Evolutionary conservation across 1,140 invertebrate genomes (phyloP).

Genomic region (Drosophila pseudoananassae): DNA sequence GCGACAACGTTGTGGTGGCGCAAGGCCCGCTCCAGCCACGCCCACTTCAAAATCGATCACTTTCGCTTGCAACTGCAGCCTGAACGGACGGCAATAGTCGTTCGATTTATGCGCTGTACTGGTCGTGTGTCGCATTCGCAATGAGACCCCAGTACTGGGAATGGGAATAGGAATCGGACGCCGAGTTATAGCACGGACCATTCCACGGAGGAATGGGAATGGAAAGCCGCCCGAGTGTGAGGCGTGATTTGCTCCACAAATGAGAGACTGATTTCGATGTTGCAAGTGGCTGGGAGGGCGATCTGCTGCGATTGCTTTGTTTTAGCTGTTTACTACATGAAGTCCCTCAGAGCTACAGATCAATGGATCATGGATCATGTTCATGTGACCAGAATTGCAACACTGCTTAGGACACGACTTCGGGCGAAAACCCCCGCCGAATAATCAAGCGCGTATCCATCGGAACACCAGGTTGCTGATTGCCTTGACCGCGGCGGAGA

Average conservation of each 20-base stretch:
- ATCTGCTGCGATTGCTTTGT: constrained; percentile 22
- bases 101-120: constrained; percentile 36
- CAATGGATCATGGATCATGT: background rate
- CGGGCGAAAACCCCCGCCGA: background rate
- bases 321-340: constrained; percentile 16
- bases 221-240: constrained; percentile 1
- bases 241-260: constrained; percentile 35
- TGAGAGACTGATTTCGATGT: constrained; percentile 41
- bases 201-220: constrained; percentile 27
- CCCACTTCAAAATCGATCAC: constrained; percentile 80
- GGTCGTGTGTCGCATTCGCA: constrained; percentile 57
- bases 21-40: constrained; percentile 61
- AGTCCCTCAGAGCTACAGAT: background rate
- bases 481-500: constrained; percentile 28
- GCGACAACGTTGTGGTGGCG: constrained; percentile 41
- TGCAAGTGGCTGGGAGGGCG: constrained; percentile 30
- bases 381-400: constrained; percentile 3
- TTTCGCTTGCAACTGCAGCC: constrained; percentile 64
- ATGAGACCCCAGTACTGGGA: constrained; percentile 26
- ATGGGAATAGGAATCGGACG: constrained; percentile 6
- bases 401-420: constrained; percentile 5
- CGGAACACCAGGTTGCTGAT: constrained; percentile 14
- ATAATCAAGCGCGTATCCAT: constrained; percentile 5
- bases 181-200: background rate
- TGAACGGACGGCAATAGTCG: constrained; percentile 8